Evolutionary conservation across 2,888 invertebrate species (phyloP).

Genomic region (Harpalus rufipes): DNA sequence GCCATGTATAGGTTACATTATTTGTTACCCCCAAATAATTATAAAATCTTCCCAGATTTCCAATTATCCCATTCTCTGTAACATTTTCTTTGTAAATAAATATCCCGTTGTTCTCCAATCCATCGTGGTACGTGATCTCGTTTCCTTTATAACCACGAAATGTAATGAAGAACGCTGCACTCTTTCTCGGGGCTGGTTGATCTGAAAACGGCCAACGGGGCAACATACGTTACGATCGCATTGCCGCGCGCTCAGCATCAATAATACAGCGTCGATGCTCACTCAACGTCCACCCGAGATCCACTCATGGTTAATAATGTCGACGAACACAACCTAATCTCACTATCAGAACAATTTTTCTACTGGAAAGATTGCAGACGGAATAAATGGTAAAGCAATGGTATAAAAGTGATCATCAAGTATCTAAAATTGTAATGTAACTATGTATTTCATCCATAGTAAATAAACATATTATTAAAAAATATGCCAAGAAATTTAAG

Average conservation of each 20-base stretch:
- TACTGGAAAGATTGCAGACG: not conserved
- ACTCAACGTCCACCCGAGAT: conserved; percentile 59
- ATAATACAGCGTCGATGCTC: conserved; percentile 56
- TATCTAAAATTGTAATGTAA: no score
- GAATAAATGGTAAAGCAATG: no score
- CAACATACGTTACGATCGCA: conserved; percentile 62
- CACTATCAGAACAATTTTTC: not conserved
- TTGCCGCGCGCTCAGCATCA: conserved; percentile 47
- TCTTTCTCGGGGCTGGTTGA: not conserved
- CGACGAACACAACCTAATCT: conserved; percentile 1
- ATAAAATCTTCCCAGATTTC: no score
- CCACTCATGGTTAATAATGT: conserved; percentile 60
- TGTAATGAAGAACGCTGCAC: conserved; percentile 1
- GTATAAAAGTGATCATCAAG: no score
- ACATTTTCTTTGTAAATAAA: no score
- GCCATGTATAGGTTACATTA: no score
- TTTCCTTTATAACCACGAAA: not conserved
- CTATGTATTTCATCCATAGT: no score
- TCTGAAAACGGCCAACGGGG: not conserved
- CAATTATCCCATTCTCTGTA: no score
- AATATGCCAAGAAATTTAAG: no score
- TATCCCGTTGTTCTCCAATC: no score
- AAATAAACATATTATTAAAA: no score
- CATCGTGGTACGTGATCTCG: conserved; percentile 1
- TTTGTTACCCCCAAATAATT: no score